Conservation (phyloP, 2,797 vertebrate species). For the Smutsia gigantea region DNA sequence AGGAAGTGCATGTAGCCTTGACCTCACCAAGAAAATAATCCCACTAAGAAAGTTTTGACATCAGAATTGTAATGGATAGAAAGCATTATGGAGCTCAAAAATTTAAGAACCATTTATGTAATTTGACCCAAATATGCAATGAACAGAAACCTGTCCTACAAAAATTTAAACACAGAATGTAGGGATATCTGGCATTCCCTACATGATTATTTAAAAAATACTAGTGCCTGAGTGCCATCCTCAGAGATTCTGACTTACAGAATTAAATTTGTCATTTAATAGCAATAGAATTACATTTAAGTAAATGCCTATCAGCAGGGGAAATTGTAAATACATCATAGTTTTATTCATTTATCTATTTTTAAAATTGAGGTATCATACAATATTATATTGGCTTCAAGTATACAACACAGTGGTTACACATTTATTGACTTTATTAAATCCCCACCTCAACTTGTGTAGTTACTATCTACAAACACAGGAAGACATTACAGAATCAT, state of each 20-base stretch:
- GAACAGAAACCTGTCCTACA: not conserved
- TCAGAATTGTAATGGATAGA: not conserved
- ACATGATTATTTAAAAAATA: not conserved
- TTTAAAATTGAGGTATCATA: too few relatives aligned
- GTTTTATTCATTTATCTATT: not conserved
- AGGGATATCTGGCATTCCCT: not conserved
- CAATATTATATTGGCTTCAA: too few relatives aligned
- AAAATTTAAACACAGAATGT: not conserved
- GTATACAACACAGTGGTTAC: too few relatives aligned
- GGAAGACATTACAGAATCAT: too few relatives aligned
- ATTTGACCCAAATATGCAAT: not conserved
- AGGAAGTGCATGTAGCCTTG: not conserved
- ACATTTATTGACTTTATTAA: too few relatives aligned
- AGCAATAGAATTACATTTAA: not conserved
- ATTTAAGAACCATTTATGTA: not conserved
- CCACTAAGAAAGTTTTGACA: not conserved
- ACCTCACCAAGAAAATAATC: not conserved
- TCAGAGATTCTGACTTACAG: too few relatives aligned
- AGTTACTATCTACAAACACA: too few relatives aligned
- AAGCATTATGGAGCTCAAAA: not conserved
- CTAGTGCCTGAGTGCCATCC: too few relatives aligned
- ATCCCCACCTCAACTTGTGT: too few relatives aligned
- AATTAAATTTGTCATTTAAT: not conserved
- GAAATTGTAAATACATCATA: not conserved
- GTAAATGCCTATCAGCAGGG: not conserved